Base-by-base conservation (phyloP, 2,797 vertebrate species). In the Meriones psammophilus region DNA sequence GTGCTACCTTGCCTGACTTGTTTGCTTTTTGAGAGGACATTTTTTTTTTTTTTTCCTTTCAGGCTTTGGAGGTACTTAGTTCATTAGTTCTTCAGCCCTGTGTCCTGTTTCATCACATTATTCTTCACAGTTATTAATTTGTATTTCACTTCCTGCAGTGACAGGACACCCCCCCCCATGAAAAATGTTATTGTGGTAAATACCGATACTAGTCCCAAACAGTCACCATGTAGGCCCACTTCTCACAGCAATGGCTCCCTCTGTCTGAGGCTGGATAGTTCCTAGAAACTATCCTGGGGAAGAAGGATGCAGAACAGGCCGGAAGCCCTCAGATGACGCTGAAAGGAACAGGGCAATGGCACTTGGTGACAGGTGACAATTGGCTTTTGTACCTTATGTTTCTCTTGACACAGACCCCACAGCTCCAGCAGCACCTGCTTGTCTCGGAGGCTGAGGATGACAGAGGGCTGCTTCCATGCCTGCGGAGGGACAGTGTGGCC, bases 61-160 rank as follows among this genome's bases (percentile, higher is more conserved):
- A 71, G 97, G 97, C 98, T 98, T 98, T 68, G 18, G 0, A 98
- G 97, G 97, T 92, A 98, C 95, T 98, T 98, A 98, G 98, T 98
- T 98, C 97, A 98, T 98, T 98, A 98, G 94, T 89, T 97, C 97
- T 97, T 97, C 83, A 80, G 97, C 96, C 20, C 94, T 96, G 96
- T 89, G 98, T 98, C 98, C 98, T 96, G 89, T 98, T 98, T 98
- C 98, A 98, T 98, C 98, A 98, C 66, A 94, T 96, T 98, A 97
- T 97, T 98, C 98, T 98, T 98, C 98, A 97, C 96, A 98, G 96
- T 97, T 98, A 97, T 98, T 98, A 98, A 98, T 98, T 98, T 98
- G 97, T 98, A 98, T 98, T 98, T 98, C 96, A 98, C 98, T 98
- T 98, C 96, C 98, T 91, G 60, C 84, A 94, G 88, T 30, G 95